These are phyloP conservation scores for Cheilosia vulpina DNA, from an alignment of 2,888 invertebrate genomes.

Conservation along the genomic window DNA sequence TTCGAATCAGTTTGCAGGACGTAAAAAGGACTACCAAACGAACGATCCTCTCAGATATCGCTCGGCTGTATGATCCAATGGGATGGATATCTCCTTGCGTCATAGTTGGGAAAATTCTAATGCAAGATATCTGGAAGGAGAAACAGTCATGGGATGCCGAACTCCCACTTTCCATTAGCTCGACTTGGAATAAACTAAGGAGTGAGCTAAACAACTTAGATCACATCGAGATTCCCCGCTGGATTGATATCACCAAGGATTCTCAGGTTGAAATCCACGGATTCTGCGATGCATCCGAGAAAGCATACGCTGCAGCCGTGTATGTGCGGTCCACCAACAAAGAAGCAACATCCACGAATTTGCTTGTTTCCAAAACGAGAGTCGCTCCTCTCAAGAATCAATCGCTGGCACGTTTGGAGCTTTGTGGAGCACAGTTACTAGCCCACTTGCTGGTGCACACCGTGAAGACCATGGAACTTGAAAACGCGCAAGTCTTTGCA, in stretches of 20 bases:
- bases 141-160: neutral
- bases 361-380: conserved; percentile 13
- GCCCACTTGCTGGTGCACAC: neutral
- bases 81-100: conserved; percentile 11
- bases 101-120: neutral
- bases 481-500: too few relatives aligned
- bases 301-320: neutral
- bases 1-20: neutral
- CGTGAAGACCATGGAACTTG: neutral
- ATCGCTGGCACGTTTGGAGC: conserved; percentile 18
- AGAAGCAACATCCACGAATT: neutral
- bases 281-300: conserved; percentile 10
- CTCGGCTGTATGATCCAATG: neutral
- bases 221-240: neutral
- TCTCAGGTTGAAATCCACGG: conserved; percentile 6
- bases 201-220: neutral
- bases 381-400: conserved; percentile 20
- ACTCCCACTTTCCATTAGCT: too few relatives aligned
- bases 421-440: neutral
- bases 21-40: neutral
- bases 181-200: neutral
- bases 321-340: neutral
- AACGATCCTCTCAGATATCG: neutral
- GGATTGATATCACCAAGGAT: neutral
- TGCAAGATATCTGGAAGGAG: conserved; percentile 7